Evolutionary conservation across 2,113 vertebrate genomes (phyloP).

Genomic region (Scopus umbretta): DNA sequence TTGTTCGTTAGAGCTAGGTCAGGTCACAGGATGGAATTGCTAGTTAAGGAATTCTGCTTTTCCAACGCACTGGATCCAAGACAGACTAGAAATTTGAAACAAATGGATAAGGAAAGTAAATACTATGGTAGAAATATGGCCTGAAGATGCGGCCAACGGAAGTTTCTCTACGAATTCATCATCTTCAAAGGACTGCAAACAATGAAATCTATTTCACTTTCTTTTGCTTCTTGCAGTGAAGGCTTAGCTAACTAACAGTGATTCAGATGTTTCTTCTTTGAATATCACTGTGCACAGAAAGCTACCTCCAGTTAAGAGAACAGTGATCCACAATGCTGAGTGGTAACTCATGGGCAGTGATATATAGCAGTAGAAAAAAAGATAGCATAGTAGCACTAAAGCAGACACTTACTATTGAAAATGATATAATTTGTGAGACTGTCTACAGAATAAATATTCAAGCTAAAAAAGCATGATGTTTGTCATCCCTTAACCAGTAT

Average conservation of each 20-base stretch:
- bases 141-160: not conserved
- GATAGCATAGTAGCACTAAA: not conserved
- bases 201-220: not conserved
- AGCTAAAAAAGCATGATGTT: not conserved
- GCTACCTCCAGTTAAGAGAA: not conserved
- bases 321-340: not conserved
- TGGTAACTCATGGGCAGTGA: not conserved
- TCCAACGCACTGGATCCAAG: not conserved
- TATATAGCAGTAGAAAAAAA: not conserved
- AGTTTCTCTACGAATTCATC: not conserved
- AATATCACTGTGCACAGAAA: not conserved
- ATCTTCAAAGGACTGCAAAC: not conserved
- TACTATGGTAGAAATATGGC: too few species aligned
- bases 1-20: too few species aligned
- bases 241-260: not conserved
- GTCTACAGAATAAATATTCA: not conserved
- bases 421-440: not conserved
- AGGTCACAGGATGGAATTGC: not conserved
- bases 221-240: not conserved
- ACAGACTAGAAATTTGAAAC: not conserved
- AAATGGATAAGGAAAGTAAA: not conserved
- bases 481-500: not conserved
- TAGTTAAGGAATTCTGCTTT: not conserved
- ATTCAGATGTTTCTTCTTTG: not conserved
- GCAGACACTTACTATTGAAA: not conserved